A percentile compares a stretch with the other conserved stretches of the same genome.
Evolutionary conservation across 1,140 invertebrate species (phyloP).

Genomic region (Hycleus phaleratus): DNA sequence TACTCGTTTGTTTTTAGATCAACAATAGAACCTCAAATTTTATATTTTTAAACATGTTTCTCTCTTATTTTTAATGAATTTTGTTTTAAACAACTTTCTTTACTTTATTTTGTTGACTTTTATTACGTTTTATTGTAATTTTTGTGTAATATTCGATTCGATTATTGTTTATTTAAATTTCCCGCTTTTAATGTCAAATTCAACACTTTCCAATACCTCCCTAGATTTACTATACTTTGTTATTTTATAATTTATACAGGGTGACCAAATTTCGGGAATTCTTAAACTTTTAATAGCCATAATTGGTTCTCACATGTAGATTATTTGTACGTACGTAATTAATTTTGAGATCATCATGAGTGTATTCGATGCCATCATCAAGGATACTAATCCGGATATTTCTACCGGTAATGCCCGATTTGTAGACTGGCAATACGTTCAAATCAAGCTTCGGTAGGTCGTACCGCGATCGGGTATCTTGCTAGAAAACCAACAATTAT

Average conservation of each 20-base stretch:
- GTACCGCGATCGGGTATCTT: conserved; percentile 52
- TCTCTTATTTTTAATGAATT: too few species aligned
- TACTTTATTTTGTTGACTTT: too few species aligned
- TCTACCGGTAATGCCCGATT: conserved; percentile 67
- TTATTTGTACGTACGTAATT: conserved; percentile 59
- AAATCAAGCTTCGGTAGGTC: conserved; percentile 62
- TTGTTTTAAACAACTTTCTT: too few species aligned
- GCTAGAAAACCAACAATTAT: conserved; percentile 42
- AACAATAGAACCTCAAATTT: too few species aligned
- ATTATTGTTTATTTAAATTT: neutral
- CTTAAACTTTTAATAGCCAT: too few species aligned
- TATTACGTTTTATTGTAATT: too few species aligned
- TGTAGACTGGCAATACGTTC: conserved; percentile 72
- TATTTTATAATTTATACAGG: neutral
- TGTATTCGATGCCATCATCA: conserved; percentile 80
- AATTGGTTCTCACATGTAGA: neutral
- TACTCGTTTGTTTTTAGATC: too few species aligned
- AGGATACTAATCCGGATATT: conserved; percentile 74
- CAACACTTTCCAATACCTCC: neutral
- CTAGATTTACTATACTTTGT: neutral
- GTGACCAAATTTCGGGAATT: too few species aligned
- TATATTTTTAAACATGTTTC: too few species aligned
- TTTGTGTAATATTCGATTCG: too few species aligned
- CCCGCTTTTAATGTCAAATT: neutral
- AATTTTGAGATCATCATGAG: conserved; percentile 65